Conservation (phyloP, 2,888 invertebrate species). For the Cerceris ruficornis region DNA sequence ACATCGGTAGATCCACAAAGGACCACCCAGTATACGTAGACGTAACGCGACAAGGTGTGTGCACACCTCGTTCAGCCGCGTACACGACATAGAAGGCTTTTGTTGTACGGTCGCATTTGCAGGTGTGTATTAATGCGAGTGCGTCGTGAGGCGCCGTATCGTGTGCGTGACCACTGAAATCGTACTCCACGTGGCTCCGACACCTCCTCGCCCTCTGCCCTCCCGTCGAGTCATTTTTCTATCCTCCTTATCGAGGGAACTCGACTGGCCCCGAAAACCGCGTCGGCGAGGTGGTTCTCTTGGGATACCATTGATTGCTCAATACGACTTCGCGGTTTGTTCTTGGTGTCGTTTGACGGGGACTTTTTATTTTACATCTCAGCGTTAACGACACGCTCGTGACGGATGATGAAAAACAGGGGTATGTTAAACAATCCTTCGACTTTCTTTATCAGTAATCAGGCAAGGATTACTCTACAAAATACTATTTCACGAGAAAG, state of each 20-base stretch:
- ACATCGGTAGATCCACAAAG: neutral
- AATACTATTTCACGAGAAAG: too few species aligned
- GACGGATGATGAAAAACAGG: neutral
- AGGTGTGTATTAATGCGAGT: constrained; percentile 34
- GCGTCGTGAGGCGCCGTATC: constrained; percentile 37
- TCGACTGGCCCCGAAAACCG: constrained; percentile 24
- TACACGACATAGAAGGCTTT: constrained; percentile 4
- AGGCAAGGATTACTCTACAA: too few species aligned
- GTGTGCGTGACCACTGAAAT: constrained; percentile 47
- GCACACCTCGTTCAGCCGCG: neutral
- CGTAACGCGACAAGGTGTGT: constrained; percentile 1
- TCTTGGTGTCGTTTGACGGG: neutral
- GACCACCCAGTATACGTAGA: neutral
- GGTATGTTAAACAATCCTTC: too few species aligned
- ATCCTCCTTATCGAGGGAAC: constrained; percentile 2
- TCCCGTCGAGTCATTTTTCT: constrained; percentile 11
- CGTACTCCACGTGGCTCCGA: constrained; percentile 30
- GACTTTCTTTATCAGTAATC: too few species aligned
- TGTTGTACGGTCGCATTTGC: constrained; percentile 21
- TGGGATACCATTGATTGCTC: constrained; percentile 10
- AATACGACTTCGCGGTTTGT: constrained; percentile 6
- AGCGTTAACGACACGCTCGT: neutral
- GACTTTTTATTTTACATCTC: neutral
- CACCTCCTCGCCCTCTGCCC: neutral
- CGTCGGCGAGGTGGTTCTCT: neutral